Evolutionary conservation across 2,113 vertebrate species (phyloP), one percentile per base, ranked within the genome.

Genomic region (Dicentrarchus labrax): DNA sequence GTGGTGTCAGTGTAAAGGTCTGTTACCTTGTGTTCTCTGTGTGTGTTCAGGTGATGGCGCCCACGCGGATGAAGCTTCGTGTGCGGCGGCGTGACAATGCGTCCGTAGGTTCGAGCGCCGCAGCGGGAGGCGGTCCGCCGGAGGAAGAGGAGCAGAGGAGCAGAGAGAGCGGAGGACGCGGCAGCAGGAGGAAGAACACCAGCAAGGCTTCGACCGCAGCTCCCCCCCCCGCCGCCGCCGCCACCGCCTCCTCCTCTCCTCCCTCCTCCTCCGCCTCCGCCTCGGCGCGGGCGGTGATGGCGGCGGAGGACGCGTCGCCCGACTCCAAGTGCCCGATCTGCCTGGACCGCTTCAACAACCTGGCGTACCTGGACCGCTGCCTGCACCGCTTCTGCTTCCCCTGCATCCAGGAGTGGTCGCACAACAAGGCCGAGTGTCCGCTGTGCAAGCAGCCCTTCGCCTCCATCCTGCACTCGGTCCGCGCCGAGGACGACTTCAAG

Each of bases 311-410:
- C 84, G 88, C 95, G 0, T 99, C 97, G 64, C 97, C 97, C 0
- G 97, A 99, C 92, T 97, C 97, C 6, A 98, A 97, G 88, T 99
- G 97, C 76, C 97, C 97, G 4, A 98, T 98, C 89, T 99, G 97
- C 78, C 94, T 99, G 93, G 97, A 98, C 24, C 95, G 93, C 61
- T 97, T 98, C 91, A 96, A 97, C 91, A 97, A 97, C 22, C 92
- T 97, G 81, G 96, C 97, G 0, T 97, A 96, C 72, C 94, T 99
- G 43, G 96, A 97, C 89, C 94, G 95, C 82, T 99, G 97, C 87
- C 95, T 97, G 83, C 97, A 99, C 51, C 96, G 95, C 72, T 99
- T 99, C 91, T 98, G 97, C 87, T 99, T 98, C 87, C 94, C 95
- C 3, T 99, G 97, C 91, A 96, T 98, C 70, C 96, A 97, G 57